Conservation (phyloP, 2,797 vertebrate genomes). For the Salmo trutta region DNA sequence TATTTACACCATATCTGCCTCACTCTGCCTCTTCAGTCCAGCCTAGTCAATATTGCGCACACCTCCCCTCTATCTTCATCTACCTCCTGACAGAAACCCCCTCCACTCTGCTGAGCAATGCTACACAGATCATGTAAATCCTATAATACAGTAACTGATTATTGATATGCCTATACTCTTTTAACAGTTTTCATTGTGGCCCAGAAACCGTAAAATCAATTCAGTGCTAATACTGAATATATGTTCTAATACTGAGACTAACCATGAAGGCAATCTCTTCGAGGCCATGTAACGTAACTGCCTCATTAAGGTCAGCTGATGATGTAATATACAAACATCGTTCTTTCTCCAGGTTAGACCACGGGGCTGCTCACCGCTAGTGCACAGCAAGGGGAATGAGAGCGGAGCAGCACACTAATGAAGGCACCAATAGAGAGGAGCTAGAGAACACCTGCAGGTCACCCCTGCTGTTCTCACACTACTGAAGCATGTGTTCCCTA, state of each 20-base stretch:
- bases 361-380: not conserved
- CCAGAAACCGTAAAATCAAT: not conserved
- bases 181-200: not conserved
- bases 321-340: not conserved
- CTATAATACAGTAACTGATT: not conserved
- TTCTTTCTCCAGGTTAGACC: constrained; percentile 6
- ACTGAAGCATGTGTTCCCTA: not conserved
- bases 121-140: constrained; percentile 3
- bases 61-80: constrained; percentile 31
- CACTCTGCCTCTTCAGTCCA: constrained; percentile 21
- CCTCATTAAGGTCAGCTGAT: not conserved
- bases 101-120: not conserved
- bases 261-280: not conserved
- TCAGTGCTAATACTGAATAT: not conserved
- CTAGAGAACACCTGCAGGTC: constrained; percentile 13
- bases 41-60: constrained; percentile 35
- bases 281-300: not conserved
- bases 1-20: constrained; percentile 1
- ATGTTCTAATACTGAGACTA: not conserved
- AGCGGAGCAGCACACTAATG: not conserved
- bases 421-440: not conserved
- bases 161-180: not conserved
- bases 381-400: not conserved
- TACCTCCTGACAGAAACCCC: constrained; percentile 25
- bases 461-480: not conserved